phyloP scores from a whole-genome alignment of 2,888 invertebrate species.

The Xanthia togata region DNA sequence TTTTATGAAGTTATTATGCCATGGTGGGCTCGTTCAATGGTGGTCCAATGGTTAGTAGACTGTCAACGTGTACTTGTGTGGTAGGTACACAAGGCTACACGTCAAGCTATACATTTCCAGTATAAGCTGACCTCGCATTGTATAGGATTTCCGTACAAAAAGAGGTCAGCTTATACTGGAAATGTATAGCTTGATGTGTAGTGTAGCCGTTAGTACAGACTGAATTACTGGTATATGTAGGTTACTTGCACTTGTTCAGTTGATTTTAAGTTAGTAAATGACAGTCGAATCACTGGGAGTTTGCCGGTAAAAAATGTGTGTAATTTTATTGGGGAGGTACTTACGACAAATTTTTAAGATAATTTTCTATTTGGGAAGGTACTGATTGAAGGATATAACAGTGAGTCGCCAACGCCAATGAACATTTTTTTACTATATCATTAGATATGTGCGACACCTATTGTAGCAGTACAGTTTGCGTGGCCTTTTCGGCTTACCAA shows the following conservation, averaged over 20 bases:
- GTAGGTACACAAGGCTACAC: too few relatives aligned
- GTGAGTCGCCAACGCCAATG: not conserved
- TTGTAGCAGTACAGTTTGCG: not conserved
- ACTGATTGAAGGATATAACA: not conserved
- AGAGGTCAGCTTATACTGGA: too few relatives aligned
- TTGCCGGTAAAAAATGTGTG: not conserved
- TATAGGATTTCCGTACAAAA: too few relatives aligned
- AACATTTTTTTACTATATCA: not conserved
- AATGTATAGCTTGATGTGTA: too few relatives aligned
- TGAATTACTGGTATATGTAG: not conserved
- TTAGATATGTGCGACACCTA: not conserved
- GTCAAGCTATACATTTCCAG: too few relatives aligned
- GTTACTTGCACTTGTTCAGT: slow-evolving; percentile 15
- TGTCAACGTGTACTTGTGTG: slow-evolving; percentile 33
- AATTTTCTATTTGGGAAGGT: not conserved
- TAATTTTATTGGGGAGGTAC: not conserved
- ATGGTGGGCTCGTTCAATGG: slow-evolving; percentile 56
- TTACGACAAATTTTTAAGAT: not conserved
- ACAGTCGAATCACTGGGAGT: not conserved
- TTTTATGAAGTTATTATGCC: slow-evolving; percentile 67
- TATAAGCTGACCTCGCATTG: too few relatives aligned
- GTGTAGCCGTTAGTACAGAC: too few relatives aligned
- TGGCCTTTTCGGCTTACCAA: not conserved
- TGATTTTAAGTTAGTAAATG: not conserved
- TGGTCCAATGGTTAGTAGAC: slow-evolving; percentile 48